Base-by-base conservation (phyloP, 2,888 invertebrate species). In the Celastrina argiolus region DNA sequence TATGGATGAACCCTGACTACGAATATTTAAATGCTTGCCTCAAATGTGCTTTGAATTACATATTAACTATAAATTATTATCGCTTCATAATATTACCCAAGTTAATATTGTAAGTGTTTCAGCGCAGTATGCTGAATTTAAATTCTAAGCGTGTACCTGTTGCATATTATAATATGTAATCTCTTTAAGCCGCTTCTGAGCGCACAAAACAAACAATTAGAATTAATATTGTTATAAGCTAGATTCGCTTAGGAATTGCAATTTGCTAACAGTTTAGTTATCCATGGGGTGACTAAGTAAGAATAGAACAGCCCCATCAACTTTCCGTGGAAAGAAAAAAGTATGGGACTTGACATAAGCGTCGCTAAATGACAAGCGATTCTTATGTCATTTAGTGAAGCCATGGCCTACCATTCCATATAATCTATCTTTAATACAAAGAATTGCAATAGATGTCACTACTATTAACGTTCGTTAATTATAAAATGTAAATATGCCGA, bases 131-230 rank as follows among this genome's bases (percentile, higher is more conserved):
- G 63, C 69, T 63, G 63, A 68, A 70, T 70, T 69, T 68, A 72
- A 71, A 72, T 68, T 70, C 69, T 67, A 63, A 71, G 67, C 67
- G 69, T 69, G 69, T 64, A 71, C 69, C 69, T 69, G 69, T 72
- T 67, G 69, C 66, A 68, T n/a, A n/a, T n/a, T n/a, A n/a, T n/a
- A n/a, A n/a, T n/a, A 65, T 69, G 2, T 31, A 58, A 58, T 31
- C 58, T 69, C 65, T 68, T 67, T 71, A 72, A 69, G 70, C 61
- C 39, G 56, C 68, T 68, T 68, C 63, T 66, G 67, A 69, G 67
- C 65, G 68, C 70, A 73, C 69, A 68, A 67, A 51, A 51, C 26
- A 65, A 39, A 68, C 63, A 41, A 65, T 69, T 70, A 68, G 64
- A 58, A 8, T 22, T 26, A 12, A 51, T 51, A 51, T 51, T 51